phyloP scores from a whole-genome alignment of 1,140 invertebrate genomes.

The Matsumurasca onukii region DNA sequence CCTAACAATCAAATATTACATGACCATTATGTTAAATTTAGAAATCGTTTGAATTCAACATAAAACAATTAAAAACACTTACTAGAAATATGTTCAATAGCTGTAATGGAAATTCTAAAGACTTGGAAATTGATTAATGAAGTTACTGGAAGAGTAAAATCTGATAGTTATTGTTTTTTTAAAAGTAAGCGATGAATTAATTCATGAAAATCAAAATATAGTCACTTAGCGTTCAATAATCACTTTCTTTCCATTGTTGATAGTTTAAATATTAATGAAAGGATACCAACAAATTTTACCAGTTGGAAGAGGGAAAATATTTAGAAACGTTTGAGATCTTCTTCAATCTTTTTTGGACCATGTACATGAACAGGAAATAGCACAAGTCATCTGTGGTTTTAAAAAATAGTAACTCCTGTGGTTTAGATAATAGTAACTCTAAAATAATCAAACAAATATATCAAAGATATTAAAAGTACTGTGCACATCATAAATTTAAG shows the following conservation, averaged over 20 bases:
- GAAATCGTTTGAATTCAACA: background rate
- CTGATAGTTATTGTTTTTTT: background rate
- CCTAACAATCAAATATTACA: background rate
- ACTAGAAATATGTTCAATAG: background rate
- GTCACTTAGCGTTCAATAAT: background rate
- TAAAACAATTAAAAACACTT: background rate
- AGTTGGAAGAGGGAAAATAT: background rate
- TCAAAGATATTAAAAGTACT: background rate
- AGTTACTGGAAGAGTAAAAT: background rate
- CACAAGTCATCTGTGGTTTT: background rate
- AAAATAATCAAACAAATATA: background rate
- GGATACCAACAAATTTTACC: background rate
- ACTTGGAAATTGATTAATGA: background rate
- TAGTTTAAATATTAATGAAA: background rate
- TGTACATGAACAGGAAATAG: background rate
- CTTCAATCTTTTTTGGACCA: background rate
- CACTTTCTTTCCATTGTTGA: background rate
- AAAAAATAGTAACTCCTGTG: background rate
- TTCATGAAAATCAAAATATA: background rate
- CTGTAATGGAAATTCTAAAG: background rate
- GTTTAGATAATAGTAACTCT: background rate
- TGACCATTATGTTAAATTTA: background rate
- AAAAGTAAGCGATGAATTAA: background rate
- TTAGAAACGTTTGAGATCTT: background rate
- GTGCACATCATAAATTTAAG: background rate